These are phyloP conservation scores for Antitype chi DNA, from an alignment of 2,888 invertebrate genomes.

Conservation along the genomic window DNA sequence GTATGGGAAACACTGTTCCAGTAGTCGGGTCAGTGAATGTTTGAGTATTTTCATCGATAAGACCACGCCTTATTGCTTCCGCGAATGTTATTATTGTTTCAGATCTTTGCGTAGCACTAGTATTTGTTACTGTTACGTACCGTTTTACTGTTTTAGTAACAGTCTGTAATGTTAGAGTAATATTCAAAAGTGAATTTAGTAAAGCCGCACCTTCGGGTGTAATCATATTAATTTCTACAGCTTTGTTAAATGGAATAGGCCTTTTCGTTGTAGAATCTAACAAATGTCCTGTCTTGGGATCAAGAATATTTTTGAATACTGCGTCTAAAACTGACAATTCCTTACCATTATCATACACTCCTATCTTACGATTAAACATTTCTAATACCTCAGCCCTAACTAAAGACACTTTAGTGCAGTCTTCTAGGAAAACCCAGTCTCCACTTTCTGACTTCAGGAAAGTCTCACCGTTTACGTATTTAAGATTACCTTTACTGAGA, in stretches of 20 bases:
- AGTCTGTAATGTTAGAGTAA: slow-evolving; percentile 96
- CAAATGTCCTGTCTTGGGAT: slow-evolving; percentile 96
- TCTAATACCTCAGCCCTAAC: slow-evolving; percentile 96
- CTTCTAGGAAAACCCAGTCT: slow-evolving; percentile 94
- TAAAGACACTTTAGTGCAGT: slow-evolving; percentile 94
- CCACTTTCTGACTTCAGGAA: slow-evolving; percentile 94
- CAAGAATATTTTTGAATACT: slow-evolving; percentile 96
- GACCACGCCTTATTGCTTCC: slow-evolving; percentile 94
- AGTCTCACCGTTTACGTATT: slow-evolving; percentile 93
- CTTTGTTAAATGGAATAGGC: slow-evolving; percentile 95
- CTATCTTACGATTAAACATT: slow-evolving; percentile 95
- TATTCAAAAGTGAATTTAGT: slow-evolving; percentile 95
- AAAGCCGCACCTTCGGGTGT: slow-evolving; percentile 97
- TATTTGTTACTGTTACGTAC: slow-evolving; percentile 94
- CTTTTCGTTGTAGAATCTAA: slow-evolving; percentile 93
- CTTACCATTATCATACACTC: slow-evolving; percentile 93
- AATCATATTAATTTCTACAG: slow-evolving; percentile 95
- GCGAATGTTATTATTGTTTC: slow-evolving; percentile 93
- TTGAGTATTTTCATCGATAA: slow-evolving; percentile 95
- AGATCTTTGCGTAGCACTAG: slow-evolving; percentile 90
- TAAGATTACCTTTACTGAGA: slow-evolving; percentile 94
- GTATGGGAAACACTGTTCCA: slow-evolving; percentile 93
- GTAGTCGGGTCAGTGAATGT: slow-evolving; percentile 94
- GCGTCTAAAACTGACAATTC: slow-evolving; percentile 97
- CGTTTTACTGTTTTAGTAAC: slow-evolving; percentile 96